These are phyloP conservation scores for Rhodeus uyekii DNA, from an alignment of 2,797 vertebrate genomes.

Conservation along the genomic window DNA sequence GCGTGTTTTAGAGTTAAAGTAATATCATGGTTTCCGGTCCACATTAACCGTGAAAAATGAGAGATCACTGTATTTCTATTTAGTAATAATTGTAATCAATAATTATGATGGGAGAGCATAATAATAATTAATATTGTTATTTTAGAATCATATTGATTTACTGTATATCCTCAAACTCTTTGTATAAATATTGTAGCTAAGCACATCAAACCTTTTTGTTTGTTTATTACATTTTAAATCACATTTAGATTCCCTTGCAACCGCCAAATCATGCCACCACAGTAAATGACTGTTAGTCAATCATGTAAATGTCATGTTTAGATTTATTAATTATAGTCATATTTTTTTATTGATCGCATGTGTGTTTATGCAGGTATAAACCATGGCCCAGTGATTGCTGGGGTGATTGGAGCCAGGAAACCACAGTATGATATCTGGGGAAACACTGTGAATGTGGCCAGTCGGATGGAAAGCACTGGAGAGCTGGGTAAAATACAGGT, in stretches of 20 bases:
- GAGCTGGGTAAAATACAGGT: constrained; percentile 98
- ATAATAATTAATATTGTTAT: no score
- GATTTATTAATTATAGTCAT: no score
- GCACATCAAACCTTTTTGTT: background rate
- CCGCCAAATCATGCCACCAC: background rate
- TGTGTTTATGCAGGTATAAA: constrained; percentile 87
- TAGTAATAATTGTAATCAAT: no score
- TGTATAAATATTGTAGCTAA: no score
- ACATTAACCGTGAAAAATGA: no score
- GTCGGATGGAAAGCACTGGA: constrained; percentile 96
- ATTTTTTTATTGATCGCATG: background rate
- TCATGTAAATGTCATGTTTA: background rate
- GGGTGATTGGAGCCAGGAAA: constrained; percentile 96
- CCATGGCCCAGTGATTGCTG: constrained; percentile 94
- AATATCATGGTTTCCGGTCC: no score
- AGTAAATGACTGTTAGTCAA: background rate
- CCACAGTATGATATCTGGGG: constrained; percentile 99
- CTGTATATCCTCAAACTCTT: background rate
- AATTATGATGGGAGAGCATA: no score
- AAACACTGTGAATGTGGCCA: constrained; percentile 96
- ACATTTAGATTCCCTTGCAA: background rate
- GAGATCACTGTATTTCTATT: no score
- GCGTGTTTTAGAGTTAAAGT: background rate
- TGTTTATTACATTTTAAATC: background rate
- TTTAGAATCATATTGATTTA: background rate